Evolutionary conservation across 2,888 invertebrate genomes (phyloP).

Genomic region (Lochmaea crataegi): DNA sequence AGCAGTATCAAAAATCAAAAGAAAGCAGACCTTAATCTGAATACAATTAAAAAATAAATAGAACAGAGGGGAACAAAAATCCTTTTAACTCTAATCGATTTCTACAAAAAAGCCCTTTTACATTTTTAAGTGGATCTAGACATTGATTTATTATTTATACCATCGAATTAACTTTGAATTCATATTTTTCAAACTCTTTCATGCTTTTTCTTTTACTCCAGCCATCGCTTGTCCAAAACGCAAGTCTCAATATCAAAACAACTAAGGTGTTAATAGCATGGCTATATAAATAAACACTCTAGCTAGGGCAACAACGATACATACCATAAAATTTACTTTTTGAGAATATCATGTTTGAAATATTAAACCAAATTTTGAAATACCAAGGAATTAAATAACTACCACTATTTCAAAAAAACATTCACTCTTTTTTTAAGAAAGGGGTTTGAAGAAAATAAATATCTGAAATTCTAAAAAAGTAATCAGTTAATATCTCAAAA

Average conservation of each 20-base stretch:
- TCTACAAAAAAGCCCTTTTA: slow-evolving; percentile 55
- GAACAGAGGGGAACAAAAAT: slow-evolving; percentile 55
- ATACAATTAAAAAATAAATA: slow-evolving; percentile 58
- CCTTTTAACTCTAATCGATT: slow-evolving; percentile 58
- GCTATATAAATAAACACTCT: no score
- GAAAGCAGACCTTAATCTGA: slow-evolving; percentile 45
- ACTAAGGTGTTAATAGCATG: neutral
- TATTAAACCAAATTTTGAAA: no score
- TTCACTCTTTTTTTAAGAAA: no score
- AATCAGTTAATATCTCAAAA: no score
- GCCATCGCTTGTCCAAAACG: neutral
- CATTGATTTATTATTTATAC: slow-evolving; percentile 60
- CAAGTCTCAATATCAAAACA: slow-evolving; percentile 6
- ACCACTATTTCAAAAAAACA: no score
- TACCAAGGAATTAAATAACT: no score
- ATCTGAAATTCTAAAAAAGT: no score
- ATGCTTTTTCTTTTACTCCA: slow-evolving; percentile 25
- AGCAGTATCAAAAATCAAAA: slow-evolving; percentile 42
- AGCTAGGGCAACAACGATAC: no score
- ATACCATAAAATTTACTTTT: no score
- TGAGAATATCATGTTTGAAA: no score
- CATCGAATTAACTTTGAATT: slow-evolving; percentile 45
- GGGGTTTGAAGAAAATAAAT: no score
- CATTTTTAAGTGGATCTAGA: slow-evolving; percentile 60
- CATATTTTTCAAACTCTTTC: slow-evolving; percentile 37